A percentile compares a stretch with the other conserved stretches of the same genome.
Evolutionary conservation across 2,797 vertebrate species (phyloP).

Genomic region (Squalus acanthias): DNA sequence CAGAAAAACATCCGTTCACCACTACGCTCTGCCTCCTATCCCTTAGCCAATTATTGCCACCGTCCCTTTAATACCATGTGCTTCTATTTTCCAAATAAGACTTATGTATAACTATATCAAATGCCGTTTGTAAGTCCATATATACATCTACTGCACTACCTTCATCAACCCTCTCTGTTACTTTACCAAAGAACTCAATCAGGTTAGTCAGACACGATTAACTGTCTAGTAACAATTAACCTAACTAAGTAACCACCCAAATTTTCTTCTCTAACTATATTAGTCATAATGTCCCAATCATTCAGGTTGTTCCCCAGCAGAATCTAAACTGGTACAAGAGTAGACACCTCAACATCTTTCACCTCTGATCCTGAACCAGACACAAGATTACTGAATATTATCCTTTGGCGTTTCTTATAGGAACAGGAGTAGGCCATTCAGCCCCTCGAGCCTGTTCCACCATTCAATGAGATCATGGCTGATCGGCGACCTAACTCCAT

Average conservation of each 20-base stretch:
- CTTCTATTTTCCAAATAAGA: too few relatives aligned
- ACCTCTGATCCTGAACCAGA: not conserved
- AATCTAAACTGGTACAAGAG: not conserved
- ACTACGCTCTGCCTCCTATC: not conserved
- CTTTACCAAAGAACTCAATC: not conserved
- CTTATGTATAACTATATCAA: too few relatives aligned
- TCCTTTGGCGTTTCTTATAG: not conserved
- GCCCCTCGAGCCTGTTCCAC: too few relatives aligned
- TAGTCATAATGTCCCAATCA: not conserved
- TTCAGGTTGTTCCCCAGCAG: not conserved
- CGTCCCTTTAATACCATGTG: not conserved
- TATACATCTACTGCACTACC: not conserved
- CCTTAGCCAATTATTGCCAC: not conserved
- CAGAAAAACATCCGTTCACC: too few relatives aligned
- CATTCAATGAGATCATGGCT: too few relatives aligned
- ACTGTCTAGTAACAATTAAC: not conserved
- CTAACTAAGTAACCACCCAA: not conserved
- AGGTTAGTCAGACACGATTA: not conserved
- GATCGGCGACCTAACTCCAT: too few relatives aligned
- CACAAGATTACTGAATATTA: not conserved
- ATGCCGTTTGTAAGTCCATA: not conserved
- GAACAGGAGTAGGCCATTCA: too few relatives aligned
- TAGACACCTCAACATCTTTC: not conserved
- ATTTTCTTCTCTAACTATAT: not conserved
- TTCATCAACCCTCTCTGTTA: not conserved